phyloP scores from a whole-genome alignment of 1,140 invertebrate genomes.

The Heliothis subflexa region DNA sequence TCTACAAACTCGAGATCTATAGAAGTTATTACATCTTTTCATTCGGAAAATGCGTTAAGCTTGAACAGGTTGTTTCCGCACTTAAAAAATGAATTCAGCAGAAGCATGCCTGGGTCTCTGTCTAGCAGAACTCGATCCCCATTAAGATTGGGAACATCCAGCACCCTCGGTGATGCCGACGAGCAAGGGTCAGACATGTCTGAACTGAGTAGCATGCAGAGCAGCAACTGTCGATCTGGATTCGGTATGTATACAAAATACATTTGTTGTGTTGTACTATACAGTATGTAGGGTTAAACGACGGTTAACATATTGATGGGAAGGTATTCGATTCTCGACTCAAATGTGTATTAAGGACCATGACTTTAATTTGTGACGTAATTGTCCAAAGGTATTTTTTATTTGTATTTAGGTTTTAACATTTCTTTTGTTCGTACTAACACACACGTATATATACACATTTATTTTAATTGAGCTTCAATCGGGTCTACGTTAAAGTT shows the following conservation, averaged over 20 bases:
- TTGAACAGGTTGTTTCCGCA: constrained; percentile 81
- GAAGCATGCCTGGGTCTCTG: constrained; percentile 76
- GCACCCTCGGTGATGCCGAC: constrained; percentile 66
- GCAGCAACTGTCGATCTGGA: constrained; percentile 74
- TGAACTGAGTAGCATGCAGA: constrained; percentile 79
- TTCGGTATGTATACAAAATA: constrained; percentile 68
- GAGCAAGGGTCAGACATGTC: constrained; percentile 72
- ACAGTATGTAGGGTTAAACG: too few relatives aligned
- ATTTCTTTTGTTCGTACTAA: neutral
- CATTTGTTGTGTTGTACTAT: neutral
- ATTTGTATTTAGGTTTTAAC: too few relatives aligned
- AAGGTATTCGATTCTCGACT: too few relatives aligned
- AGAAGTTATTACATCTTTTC: constrained; percentile 80
- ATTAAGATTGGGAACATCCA: constrained; percentile 57
- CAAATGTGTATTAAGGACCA: too few relatives aligned
- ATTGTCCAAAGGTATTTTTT: too few relatives aligned
- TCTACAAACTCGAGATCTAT: constrained; percentile 65
- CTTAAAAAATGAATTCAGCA: constrained; percentile 79
- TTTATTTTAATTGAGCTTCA: too few relatives aligned
- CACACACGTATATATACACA: neutral
- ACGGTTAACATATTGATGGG: too few relatives aligned
- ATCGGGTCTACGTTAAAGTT: too few relatives aligned
- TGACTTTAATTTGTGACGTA: too few relatives aligned
- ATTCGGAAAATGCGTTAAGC: constrained; percentile 81
- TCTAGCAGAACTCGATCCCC: constrained; percentile 70